Percentiles rank a stretch among this genome's conserved stretches.
Conservation (phyloP, 2,113 vertebrate species). For the Zonotrichia leucophrys region DNA sequence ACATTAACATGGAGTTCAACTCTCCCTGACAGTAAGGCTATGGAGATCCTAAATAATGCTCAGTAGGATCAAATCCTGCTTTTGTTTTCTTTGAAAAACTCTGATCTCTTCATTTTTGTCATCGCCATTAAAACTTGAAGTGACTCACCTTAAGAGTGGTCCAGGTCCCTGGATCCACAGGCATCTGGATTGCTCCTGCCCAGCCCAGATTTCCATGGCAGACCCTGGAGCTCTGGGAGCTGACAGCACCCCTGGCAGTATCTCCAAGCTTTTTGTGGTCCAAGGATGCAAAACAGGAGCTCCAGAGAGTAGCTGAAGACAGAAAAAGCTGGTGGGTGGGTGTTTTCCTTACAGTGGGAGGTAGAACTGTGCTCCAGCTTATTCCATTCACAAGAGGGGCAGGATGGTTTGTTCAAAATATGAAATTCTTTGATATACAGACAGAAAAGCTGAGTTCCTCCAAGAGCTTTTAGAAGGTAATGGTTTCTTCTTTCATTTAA, state of each 20-base stretch:
- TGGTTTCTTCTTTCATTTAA: not conserved
- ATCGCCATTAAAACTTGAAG: not conserved
- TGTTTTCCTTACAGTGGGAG: not conserved
- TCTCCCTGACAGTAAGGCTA: not conserved
- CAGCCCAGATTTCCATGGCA: not conserved
- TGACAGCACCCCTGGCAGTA: not conserved
- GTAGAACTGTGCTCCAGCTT: not conserved
- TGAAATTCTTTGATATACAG: not conserved
- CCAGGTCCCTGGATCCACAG: not conserved
- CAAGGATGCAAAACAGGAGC: not conserved
- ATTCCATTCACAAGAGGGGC: not conserved
- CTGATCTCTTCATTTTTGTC: not conserved
- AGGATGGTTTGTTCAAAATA: not conserved
- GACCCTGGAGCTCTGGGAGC: not conserved
- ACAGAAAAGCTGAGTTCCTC: not conserved
- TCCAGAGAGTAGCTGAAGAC: not conserved
- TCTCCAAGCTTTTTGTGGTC: not conserved
- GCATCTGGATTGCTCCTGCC: not conserved
- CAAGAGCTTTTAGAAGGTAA: not conserved
- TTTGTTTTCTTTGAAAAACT: not conserved
- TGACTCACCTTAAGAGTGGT: not conserved
- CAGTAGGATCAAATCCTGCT: not conserved
- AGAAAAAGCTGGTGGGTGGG: not conserved
- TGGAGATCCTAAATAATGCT: slow-evolving; percentile 23
- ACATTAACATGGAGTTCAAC: not conserved